Evolutionary conservation across 2,888 invertebrate species (phyloP), one percentile per base, ranked within the genome.

Genomic region (Tuberolachnus salignus): DNA sequence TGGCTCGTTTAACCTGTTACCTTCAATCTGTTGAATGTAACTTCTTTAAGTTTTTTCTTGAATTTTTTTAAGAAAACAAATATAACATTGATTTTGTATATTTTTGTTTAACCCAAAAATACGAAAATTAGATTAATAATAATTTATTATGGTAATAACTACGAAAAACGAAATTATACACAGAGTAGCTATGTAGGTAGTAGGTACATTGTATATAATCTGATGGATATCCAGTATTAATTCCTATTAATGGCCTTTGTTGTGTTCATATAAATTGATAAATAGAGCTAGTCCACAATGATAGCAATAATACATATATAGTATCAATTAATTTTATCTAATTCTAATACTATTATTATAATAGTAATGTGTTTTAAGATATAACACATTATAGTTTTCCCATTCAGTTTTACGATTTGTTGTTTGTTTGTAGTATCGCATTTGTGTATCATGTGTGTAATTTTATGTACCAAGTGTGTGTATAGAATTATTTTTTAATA

Each of bases 351-450:
- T 61, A 34, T 34, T 34, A 34, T 34, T 34, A 34, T 34, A 34
- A 34, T 34, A 34, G 34, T 34, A 34, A 4, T 49, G 16, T 34
- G 61, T n/a, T 61, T 61, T 34, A 42, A 61, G 61, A 34, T 61
- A 61, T 61, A 63, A 63, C 63, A 63, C 19, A 63, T 63, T 63
- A 44, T 63, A 63, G 44, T 63, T 1, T 63, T 34, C 34, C n/a
- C 6, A 6, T 34, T 34, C 34, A 63, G 44, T 63, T 63, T 42
- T 63, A 63, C 63, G 44, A 63, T 19, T n/a, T n/a, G n/a, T n/a
- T 42, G 44, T 42, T 63, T 63, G 63, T 42, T 44, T 19, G 44
- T 42, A 44, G 44, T 63, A 63, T 63, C 34, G 34, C 59, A 61
- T 61, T 61, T 34, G 59, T 61, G 59, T 21, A 21, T 61, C 9